Evolutionary conservation across 2,797 vertebrate genomes (phyloP).

Genomic region (Poliocrania exsul): DNA sequence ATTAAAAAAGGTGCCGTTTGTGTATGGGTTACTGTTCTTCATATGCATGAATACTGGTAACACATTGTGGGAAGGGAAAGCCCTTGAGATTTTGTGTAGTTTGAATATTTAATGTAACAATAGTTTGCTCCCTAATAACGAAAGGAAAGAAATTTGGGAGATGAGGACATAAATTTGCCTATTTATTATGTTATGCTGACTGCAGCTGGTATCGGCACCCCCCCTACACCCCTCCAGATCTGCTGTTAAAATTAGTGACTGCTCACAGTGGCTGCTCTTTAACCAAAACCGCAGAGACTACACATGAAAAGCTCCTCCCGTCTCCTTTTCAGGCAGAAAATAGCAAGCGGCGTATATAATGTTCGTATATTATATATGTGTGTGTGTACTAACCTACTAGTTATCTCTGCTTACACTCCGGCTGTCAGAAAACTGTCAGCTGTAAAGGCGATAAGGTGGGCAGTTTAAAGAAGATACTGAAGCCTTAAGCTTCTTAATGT

Average conservation of each 20-base stretch:
- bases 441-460: slow-evolving; percentile 70
- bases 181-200: slow-evolving; percentile 32
- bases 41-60: slow-evolving; percentile 68
- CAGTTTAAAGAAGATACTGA: slow-evolving; percentile 75
- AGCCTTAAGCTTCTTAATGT: slow-evolving; percentile 78
- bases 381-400: slow-evolving; percentile 71
- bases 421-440: slow-evolving; percentile 72
- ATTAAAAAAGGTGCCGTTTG: slow-evolving; percentile 71
- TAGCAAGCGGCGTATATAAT: background rate
- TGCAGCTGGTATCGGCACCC: slow-evolving; percentile 31
- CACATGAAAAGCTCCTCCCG: background rate
- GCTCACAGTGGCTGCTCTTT: slow-evolving; percentile 19
- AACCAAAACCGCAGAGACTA: background rate
- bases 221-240: background rate
- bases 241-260: background rate
- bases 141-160: slow-evolving; percentile 64
- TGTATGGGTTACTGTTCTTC: slow-evolving; percentile 68
- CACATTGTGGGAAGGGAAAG: slow-evolving; percentile 61
- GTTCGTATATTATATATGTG: background rate
- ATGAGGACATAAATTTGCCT: slow-evolving; percentile 39
- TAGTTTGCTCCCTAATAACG: slow-evolving; percentile 66
- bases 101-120: slow-evolving; percentile 74
- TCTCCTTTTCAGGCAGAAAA: slow-evolving; percentile 9
- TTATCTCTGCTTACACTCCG: slow-evolving; percentile 67
- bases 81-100: slow-evolving; percentile 65